phyloP scores from a whole-genome alignment of 2,797 vertebrate species.

The Myripristis jacobus region DNA sequence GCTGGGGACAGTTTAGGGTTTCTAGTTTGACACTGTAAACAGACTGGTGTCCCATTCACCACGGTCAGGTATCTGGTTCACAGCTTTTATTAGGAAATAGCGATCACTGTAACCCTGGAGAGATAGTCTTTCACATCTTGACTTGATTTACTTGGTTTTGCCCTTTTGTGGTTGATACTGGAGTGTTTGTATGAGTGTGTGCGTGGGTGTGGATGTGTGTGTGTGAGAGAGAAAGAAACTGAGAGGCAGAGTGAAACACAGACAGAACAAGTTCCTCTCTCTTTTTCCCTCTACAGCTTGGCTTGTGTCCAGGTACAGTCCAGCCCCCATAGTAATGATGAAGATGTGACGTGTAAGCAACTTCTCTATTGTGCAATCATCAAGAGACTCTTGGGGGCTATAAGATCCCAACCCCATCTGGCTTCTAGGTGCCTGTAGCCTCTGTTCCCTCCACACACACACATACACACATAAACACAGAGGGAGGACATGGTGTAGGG shows the following conservation, averaged over 20 bases:
- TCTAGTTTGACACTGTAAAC: conserved; percentile 31
- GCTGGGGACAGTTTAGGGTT: conserved; percentile 10
- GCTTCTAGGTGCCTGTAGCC: conserved; percentile 68
- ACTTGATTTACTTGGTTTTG: conserved; percentile 61
- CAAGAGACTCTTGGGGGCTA: conserved; percentile 68
- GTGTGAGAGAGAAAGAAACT: conserved; percentile 14
- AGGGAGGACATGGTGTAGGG: conserved; percentile 47
- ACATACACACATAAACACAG: conserved; percentile 19
- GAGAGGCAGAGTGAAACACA: conserved; percentile 29
- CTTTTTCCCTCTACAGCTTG: conserved; percentile 43
- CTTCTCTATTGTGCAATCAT: conserved; percentile 75
- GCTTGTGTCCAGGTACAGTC: conserved; percentile 70
- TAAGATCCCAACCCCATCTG: conserved; percentile 75
- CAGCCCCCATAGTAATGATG: conserved; percentile 61
- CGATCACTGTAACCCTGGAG: conserved; percentile 34
- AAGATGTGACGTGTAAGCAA: conserved; percentile 65
- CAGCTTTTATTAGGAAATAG: conserved; percentile 3
- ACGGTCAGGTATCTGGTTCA: conserved; percentile 1
- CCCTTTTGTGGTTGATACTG: conserved; percentile 20
- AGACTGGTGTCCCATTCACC: conserved; percentile 5
- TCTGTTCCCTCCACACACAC: conserved; percentile 30
- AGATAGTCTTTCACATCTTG: conserved; percentile 64
- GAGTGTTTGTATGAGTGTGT: background rate
- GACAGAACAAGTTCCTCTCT: conserved; percentile 7
- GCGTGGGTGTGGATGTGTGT: conserved; percentile 2